Evolutionary conservation across 2,888 invertebrate species (phyloP).

Genomic region (Lottia gigantea): DNA sequence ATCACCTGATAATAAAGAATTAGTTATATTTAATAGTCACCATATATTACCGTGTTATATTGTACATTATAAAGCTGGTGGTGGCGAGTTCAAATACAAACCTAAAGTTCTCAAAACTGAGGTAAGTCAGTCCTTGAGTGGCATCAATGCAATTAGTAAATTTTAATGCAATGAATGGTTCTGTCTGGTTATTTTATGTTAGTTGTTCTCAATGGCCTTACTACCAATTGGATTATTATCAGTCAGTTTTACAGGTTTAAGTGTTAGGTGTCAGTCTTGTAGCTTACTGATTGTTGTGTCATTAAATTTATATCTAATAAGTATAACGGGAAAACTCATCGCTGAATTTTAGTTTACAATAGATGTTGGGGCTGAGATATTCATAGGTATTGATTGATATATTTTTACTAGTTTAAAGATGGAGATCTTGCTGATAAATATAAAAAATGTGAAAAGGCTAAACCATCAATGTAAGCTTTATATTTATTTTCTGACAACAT

Average conservation of each 20-base stretch:
- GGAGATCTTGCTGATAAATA: constrained; percentile 17
- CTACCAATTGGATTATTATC: too few species aligned
- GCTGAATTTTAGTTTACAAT: too few species aligned
- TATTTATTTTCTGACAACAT: not conserved
- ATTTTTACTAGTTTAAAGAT: not conserved
- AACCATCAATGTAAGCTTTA: constrained; percentile 29
- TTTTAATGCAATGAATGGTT: too few species aligned
- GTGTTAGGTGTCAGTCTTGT: too few species aligned
- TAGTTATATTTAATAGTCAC: constrained; percentile 54
- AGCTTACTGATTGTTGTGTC: not conserved
- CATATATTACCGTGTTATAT: constrained; percentile 55
- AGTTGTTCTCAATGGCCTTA: too few species aligned
- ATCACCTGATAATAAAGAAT: constrained; percentile 55
- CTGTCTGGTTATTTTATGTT: too few species aligned
- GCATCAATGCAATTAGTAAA: not conserved
- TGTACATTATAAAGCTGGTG: constrained; percentile 45
- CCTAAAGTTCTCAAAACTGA: not conserved
- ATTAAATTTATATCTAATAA: not conserved
- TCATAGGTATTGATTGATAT: too few species aligned
- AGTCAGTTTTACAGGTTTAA: too few species aligned
- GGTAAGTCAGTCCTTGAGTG: not conserved
- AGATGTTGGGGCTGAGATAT: too few species aligned
- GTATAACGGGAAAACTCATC: not conserved
- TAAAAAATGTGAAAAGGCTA: constrained; percentile 22
- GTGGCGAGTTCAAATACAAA: constrained; percentile 16